Evolutionary conservation across 1,140 invertebrate species (phyloP), one percentile per base, ranked within the genome.

Genomic region (Maniola jurtina): DNA sequence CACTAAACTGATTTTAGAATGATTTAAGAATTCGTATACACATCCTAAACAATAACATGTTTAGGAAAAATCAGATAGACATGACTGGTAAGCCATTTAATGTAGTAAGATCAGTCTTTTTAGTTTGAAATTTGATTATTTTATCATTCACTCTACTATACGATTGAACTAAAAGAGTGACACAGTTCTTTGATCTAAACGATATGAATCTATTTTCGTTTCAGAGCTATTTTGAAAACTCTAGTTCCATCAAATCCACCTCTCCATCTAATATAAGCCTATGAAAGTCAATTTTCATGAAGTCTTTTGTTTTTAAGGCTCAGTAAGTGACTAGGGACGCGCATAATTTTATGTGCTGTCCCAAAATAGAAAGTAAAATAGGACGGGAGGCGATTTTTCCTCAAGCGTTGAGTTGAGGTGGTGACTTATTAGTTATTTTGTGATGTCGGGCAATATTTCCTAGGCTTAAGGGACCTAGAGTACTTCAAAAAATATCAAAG

Each of bases 251-350:
- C 59, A 69, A 56, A 64, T 50, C 52, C 60, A 50, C 57, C 52
- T 70, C 54, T 63, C 56, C 33, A 54, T 64, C 61, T 64, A 57
- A 68, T 66, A 45, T 64, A 58, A 66, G 72, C 59, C 67, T 71
- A 71, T 76, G 75, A 71, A 74, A 74, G 75, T 76, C 72, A 74
- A 76, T 76, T 74, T 76, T 67, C 69, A 71, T 63, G 69, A 71
- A 67, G 56, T 71, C 72, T 71, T 74, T 74, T 74, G 69, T 74
- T 74, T 74, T 65, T 71, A 70, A 70, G 63, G 68, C 56, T 65
- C 67, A 65, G 58, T 61, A 66, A 70, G 63, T 62, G 58, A 70
- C 57, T 65, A 69, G 68, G 67, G 67, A 69, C 48, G 62, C 62
- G 67, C 61, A 69, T 69, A 69, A 69, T 69, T 69, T 69, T 69